Evolutionary conservation across 1,140 invertebrate species (phyloP).

Genomic region (Adelges cooleyi): DNA sequence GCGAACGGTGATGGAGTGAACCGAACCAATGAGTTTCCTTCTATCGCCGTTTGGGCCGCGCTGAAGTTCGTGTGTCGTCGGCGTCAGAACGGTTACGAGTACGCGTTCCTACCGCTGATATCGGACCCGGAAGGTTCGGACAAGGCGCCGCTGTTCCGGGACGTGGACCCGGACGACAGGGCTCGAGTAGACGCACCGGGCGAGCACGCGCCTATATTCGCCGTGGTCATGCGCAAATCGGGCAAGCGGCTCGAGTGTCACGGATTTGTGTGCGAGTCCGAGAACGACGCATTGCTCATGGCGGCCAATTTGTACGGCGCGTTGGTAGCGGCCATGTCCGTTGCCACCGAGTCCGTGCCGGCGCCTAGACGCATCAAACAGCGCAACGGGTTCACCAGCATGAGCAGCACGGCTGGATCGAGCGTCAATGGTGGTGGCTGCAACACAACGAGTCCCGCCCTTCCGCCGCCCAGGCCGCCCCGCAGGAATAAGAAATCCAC

Average conservation of each 20-base stretch:
- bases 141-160: constrained; percentile 50
- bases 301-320: constrained; percentile 80
- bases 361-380: neutral
- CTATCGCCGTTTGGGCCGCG: constrained; percentile 82
- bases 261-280: constrained; percentile 73
- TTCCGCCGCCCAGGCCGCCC: neutral
- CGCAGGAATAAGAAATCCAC: neutral
- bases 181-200: constrained; percentile 37
- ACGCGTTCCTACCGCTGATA: constrained; percentile 73
- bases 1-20: constrained; percentile 42
- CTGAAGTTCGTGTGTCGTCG: constrained; percentile 53
- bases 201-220: constrained; percentile 71
- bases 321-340: constrained; percentile 55
- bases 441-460: neutral
- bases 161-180: constrained; percentile 30
- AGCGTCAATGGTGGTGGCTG: neutral
- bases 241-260: constrained; percentile 70
- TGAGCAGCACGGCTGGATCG: constrained; percentile 9
- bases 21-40: constrained; percentile 67
- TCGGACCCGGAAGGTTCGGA: constrained; percentile 67
- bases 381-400: constrained; percentile 5
- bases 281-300: constrained; percentile 79
- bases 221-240: constrained; percentile 65
- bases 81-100: constrained; percentile 38
- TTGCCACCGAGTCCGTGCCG: constrained; percentile 35